Evolutionary conservation across 2,888 invertebrate genomes (phyloP), one percentile per base, ranked within the genome.

Genomic region (Amphipoea oculea): DNA sequence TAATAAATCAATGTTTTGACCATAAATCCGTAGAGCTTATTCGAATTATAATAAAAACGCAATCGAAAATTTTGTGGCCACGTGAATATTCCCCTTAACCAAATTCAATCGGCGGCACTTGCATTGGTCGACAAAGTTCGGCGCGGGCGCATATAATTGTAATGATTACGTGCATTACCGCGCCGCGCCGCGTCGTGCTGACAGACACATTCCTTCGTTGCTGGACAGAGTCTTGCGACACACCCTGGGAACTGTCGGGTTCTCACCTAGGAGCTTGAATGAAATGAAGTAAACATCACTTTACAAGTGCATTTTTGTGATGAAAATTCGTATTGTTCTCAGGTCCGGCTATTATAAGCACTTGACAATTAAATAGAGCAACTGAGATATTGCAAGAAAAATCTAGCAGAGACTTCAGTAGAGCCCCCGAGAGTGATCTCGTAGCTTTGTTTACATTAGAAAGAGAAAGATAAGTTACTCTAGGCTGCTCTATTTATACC

Each of bases 81-180:
- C 40, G 23, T 57, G 4, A 4, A n/a, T 14, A 1, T 78, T 14
- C 73, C 65, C 87, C 88, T 89, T 89, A 89, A 85, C 57, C 45
- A n/a, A 73, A 83, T 82, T 79, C 54, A 80, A 78, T 76, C 63
- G 62, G 73, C 73, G 78, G 60, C 79, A 76, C 76, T 74, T n/a
- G 36, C 82, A 78, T 77, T 76, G 72, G 78, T 81, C 67, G 66
- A 82, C 81, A 76, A 85, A 86, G 76, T 79, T 84, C 78, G 78
- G 82, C 82, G 88, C 88, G 51, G 73, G 82, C 84, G 86, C 87
- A 83, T 86, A 81, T 89, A 89, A 89, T 89, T 88, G 90, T 88
- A 73, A 88, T 88, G 74, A 89, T 89, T 86, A 79, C 79, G 83
- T 78, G 81, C 85, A 88, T 88, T 88, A 88, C 78, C 69, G 81